Conservation (phyloP, 2,113 vertebrate species). For the Nanorana parkeri region DNA sequence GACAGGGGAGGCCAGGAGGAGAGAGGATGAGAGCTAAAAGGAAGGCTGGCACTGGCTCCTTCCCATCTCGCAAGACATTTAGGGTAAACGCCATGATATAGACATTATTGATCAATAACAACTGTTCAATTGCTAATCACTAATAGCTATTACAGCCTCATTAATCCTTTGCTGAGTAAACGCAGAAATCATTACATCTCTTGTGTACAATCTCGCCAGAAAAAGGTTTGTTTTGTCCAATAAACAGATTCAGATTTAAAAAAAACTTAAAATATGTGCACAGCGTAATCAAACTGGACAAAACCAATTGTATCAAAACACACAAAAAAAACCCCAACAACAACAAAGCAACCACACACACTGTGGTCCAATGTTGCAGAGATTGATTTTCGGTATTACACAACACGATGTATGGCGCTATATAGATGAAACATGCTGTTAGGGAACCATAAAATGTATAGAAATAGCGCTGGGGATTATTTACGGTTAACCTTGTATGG, state of each 20-base stretch:
- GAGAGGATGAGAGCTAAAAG: not conserved
- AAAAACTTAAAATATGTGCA: too few relatives aligned
- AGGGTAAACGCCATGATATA: not conserved
- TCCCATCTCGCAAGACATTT: not conserved
- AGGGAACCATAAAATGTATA: conserved; percentile 29
- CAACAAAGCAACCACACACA: not conserved
- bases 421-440: not conserved
- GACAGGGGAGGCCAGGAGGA: not conserved
- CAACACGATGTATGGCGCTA: not conserved
- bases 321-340: not conserved
- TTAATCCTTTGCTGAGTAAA: not conserved
- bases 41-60: not conserved
- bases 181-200: too few relatives aligned
- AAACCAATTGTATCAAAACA: not conserved
- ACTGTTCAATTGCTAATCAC: not conserved
- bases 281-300: not conserved
- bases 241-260: not conserved
- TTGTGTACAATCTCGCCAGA: too few relatives aligned
- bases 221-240: too few relatives aligned
- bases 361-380: not conserved
- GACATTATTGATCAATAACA: not conserved
- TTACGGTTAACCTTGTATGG: conserved; percentile 21
- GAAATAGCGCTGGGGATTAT: not conserved
- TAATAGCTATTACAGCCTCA: not conserved
- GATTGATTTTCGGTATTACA: not conserved